A percentile compares a stretch with the other conserved stretches of the same genome.
Evolutionary conservation across 1,140 invertebrate species (phyloP).

Genomic region (Centruroides sculpturatus): DNA sequence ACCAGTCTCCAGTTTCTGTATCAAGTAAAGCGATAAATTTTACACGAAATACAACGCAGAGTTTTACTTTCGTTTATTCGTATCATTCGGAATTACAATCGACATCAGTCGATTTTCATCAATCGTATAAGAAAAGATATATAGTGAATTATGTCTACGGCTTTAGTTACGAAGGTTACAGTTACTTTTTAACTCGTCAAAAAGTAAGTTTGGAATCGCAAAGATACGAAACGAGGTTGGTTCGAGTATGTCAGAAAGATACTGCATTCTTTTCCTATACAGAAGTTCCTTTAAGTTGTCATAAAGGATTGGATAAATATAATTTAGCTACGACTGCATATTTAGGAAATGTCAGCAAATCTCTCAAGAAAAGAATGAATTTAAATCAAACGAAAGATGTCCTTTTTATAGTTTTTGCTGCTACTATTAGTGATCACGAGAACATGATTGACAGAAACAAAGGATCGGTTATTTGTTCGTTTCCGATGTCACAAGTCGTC

Average conservation of each 20-base stretch:
- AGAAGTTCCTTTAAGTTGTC: conserved; percentile 20
- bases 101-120: conserved; percentile 4
- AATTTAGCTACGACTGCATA: conserved; percentile 18
- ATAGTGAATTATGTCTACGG: conserved; percentile 20
- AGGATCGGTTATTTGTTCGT: conserved; percentile 19
- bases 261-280: conserved; percentile 21
- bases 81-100: neutral
- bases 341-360: conserved; percentile 4
- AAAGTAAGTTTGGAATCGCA: conserved; percentile 5
- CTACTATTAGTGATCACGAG: neutral
- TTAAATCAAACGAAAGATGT: conserved; percentile 1
- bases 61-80: conserved; percentile 3
- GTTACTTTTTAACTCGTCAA: conserved; percentile 23
- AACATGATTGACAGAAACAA: conserved; percentile 1
- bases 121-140: neutral
- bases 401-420: conserved; percentile 19
- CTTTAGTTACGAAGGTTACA: conserved; percentile 20
- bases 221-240: conserved; percentile 17
- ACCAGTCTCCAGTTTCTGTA: conserved; percentile 7
- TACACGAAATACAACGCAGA: neutral
- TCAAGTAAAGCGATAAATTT: conserved; percentile 1
- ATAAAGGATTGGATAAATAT: conserved; percentile 13
- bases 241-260: conserved; percentile 20
- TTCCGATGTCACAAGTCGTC: conserved; percentile 16
- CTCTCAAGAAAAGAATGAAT: conserved; percentile 3